Evolutionary conservation across 2,113 vertebrate genomes (phyloP).

Genomic region (Periophthalmodon schlosseri): DNA sequence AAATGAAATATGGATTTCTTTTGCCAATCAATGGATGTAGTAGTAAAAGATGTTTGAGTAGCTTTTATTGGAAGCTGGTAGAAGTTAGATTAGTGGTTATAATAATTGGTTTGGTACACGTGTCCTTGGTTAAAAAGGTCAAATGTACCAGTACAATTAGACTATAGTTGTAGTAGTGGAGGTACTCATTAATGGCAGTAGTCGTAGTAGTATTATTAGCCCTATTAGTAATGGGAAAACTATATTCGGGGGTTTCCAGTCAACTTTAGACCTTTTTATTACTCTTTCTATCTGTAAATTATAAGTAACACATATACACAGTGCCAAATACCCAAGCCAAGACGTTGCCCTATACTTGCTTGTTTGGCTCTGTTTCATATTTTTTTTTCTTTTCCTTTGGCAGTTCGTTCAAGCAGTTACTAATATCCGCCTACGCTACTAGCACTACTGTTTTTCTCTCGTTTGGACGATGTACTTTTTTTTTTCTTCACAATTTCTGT

Average conservation of each 20-base stretch:
- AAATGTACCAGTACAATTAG: background rate
- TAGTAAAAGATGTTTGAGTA: background rate
- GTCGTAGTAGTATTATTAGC: background rate
- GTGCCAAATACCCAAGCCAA: background rate
- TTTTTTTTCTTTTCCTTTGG: conserved; percentile 32
- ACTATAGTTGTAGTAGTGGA: background rate
- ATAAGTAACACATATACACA: background rate
- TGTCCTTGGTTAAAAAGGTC: too few species aligned
- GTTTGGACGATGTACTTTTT: conserved; percentile 4
- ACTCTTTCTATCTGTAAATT: background rate
- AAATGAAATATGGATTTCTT: background rate
- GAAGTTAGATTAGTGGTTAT: background rate
- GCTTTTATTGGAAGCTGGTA: background rate
- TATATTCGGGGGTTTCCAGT: conserved; percentile 10
- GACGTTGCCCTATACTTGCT: background rate
- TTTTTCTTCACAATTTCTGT: conserved; percentile 46
- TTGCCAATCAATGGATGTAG: background rate
- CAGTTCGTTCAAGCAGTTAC: conserved; percentile 45
- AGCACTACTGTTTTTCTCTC: conserved; percentile 40
- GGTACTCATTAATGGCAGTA: background rate
- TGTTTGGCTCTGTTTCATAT: conserved; percentile 28
- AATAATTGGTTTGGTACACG: background rate
- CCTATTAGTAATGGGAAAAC: too few species aligned
- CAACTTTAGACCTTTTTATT: conserved; percentile 6
- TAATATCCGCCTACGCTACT: conserved; percentile 50